Percentiles rank a stretch among this genome's conserved stretches.
Conservation (phyloP, 1,140 invertebrate genomes). For the Carcinoscorpius rotundicauda region DNA sequence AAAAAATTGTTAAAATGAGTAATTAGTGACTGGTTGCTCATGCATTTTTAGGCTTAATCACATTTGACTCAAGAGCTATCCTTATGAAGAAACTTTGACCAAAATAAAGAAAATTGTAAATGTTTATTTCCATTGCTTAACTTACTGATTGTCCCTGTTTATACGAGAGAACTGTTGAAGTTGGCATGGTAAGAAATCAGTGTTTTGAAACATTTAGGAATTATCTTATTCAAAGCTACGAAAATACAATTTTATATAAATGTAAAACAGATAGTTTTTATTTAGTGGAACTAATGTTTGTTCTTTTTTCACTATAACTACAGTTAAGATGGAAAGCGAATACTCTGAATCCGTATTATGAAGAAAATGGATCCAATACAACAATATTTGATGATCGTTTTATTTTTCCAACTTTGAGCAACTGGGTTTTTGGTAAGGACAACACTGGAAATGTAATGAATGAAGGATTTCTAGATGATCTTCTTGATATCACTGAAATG, state of each 20-base stretch:
- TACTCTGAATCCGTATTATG: constrained; percentile 83
- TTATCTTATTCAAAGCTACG: constrained; percentile 39
- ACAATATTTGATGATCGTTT: constrained; percentile 80
- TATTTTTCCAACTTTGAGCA: constrained; percentile 54
- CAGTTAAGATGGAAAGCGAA: constrained; percentile 54
- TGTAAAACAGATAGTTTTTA: no score
- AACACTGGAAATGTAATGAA: constrained; percentile 67
- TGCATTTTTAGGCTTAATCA: no score
- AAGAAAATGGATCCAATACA: constrained; percentile 54
- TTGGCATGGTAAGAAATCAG: no score
- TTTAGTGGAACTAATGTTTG: not conserved
- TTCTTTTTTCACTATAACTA: constrained; percentile 15
- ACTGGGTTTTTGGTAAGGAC: constrained; percentile 79
- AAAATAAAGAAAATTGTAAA: no score
- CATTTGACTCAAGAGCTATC: no score
- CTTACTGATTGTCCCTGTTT: no score
- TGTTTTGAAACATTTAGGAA: no score
- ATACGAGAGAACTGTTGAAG: no score
- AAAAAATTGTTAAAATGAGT: no score
- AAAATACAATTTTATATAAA: not conserved
- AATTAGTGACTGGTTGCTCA: no score
- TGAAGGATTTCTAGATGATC: constrained; percentile 47
- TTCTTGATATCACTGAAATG: constrained; percentile 37
- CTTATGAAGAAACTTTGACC: no score
- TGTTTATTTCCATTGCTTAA: no score